phyloP scores from a whole-genome alignment of 2,113 vertebrate genomes.

The Pardalotus punctatus region DNA sequence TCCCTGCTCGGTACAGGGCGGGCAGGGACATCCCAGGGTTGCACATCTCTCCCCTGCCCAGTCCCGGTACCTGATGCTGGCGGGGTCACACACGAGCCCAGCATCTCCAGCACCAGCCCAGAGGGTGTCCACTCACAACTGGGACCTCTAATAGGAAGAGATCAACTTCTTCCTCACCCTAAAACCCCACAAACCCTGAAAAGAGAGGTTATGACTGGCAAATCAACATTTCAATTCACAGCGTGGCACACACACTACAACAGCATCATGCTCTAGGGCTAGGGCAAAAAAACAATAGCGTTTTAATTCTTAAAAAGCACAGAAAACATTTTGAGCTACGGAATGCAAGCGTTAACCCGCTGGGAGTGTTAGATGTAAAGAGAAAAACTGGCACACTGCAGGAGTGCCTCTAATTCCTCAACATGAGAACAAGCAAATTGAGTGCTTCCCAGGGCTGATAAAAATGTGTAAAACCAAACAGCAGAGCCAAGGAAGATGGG shows the following conservation, averaged over 20 bases:
- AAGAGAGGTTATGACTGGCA: not conserved
- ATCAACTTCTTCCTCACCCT: not conserved
- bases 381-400: not conserved
- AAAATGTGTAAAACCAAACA: not conserved
- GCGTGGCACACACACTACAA: fast-evolving
- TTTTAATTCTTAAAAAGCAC: not conserved
- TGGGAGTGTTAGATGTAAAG: not conserved
- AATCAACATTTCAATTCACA: not conserved
- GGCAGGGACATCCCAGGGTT: not conserved
- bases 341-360: not conserved
- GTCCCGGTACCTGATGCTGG: fast-evolving
- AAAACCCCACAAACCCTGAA: not conserved
- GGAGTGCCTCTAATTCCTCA: not conserved
- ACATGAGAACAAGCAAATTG: fast-evolving
- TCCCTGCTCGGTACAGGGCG: fast-evolving
- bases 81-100: fast-evolving
- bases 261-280: too few relatives aligned
- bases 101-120: not conserved
- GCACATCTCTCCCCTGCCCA: not conserved
- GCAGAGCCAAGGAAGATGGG: not conserved
- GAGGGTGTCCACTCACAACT: not conserved
- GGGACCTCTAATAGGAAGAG: not conserved
- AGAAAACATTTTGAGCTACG: not conserved
- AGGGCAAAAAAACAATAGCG: fast-evolving
- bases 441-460: not conserved